Conservation (phyloP, 2,113 vertebrate genomes). For the Upupa epops region DNA sequence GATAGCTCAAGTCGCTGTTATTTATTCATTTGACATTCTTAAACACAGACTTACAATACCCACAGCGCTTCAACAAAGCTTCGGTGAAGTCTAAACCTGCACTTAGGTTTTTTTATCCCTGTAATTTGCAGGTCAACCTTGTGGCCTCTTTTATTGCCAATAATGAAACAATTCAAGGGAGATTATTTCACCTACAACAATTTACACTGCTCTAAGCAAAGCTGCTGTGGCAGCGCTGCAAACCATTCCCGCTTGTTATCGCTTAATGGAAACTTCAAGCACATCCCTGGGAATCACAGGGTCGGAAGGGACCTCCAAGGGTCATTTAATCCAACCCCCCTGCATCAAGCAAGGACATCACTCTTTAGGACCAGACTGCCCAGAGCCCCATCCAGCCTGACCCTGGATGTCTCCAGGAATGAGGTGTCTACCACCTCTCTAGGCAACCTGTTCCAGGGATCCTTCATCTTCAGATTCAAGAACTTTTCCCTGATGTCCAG, state of each 20-base stretch:
- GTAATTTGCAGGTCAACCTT: conserved; percentile 49
- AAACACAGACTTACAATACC: conserved; percentile 51
- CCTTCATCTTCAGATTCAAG: too few relatives aligned
- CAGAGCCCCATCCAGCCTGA: too few relatives aligned
- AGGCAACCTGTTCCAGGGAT: too few relatives aligned
- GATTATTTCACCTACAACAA: conserved; percentile 17
- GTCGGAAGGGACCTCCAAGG: too few relatives aligned
- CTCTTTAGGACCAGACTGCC: too few relatives aligned
- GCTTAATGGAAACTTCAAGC: background rate
- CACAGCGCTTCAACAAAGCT: conserved; percentile 55
- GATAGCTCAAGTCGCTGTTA: conserved; percentile 41
- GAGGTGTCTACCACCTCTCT: too few relatives aligned
- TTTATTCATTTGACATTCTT: conserved; percentile 59
- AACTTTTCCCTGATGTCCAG: too few relatives aligned
- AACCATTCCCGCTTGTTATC: background rate
- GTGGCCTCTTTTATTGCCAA: conserved; percentile 47
- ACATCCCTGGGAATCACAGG: background rate
- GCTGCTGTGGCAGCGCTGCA: background rate
- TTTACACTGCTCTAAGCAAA: conserved; percentile 3
- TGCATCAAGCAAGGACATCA: too few relatives aligned
- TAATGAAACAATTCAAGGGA: conserved; percentile 53
- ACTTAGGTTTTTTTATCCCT: conserved; percentile 50
- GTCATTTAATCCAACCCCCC: too few relatives aligned
- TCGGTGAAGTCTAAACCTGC: conserved; percentile 42
- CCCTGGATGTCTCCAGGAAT: too few relatives aligned